Base-by-base conservation (phyloP, 2,797 vertebrate species). In the Silurus lanzhouensis region DNA sequence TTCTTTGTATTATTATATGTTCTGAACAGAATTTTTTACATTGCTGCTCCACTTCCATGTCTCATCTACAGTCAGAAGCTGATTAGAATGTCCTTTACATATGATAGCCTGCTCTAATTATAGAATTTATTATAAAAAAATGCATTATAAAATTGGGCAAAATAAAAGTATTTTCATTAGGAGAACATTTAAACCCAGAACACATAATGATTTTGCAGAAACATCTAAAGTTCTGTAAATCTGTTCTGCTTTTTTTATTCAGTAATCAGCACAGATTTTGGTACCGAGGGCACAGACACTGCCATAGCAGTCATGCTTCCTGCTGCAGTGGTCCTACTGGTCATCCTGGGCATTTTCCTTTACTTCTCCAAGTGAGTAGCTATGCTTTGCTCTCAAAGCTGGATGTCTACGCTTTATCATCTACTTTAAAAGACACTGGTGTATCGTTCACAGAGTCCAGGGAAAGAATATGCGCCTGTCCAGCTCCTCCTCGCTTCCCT, bases 341-440 rank as follows among this genome's bases (percentile, higher is more conserved):
- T 97, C 83, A 95, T 97, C 22, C 94, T 97, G 0, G 95, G 94
- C n/a, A 92, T 97, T 90, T 99, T 97, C 88, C 90, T 99, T 89
- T 99, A 96, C 92, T 96, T 98, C 93, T 95, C 96, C 92, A 97
- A 96, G 98, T 99, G 91, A 96, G 97, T 82, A 27, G 7, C 10
- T 31, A 6, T 67, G 46, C 17, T 31, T 27, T 67, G 10, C 6
- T n/a, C 25, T 67, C 9, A 55, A 6, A 3, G 1, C 15, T 13
- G 7, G 1, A 1, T 44, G 83, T 55, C 46, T 1, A 58, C 1
- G 22, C 4, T 19, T 70, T 12, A 25, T 22, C 25, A 13, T 27
- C 22, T 10, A 27, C 15, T 13, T 72, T 52, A 5, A 67, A 31
- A 13, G 74, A 19, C 85, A 48, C 71, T 15, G 63, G 13, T 5